These are phyloP conservation scores for Hypomecis punctinalis DNA, from an alignment of 2,888 invertebrate species.

Conservation along the genomic window DNA sequence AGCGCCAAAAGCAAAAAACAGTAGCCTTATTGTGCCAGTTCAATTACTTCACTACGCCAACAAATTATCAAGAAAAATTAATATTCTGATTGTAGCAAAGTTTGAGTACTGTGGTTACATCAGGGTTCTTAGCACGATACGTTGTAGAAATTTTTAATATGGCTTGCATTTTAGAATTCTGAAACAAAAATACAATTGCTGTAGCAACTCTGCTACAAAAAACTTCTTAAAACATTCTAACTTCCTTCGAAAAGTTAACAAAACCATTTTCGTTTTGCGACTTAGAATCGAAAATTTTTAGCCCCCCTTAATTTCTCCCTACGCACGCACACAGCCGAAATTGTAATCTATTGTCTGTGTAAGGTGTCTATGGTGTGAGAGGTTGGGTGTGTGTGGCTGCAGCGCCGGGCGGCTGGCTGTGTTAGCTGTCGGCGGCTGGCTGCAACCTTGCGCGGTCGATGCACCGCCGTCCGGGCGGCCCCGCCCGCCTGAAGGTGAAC, in stretches of 20 bases:
- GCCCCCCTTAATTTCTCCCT: conserved; percentile 1
- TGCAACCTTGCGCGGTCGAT: conserved; percentile 30
- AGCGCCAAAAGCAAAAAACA: no score
- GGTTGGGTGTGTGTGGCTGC: conserved; percentile 1
- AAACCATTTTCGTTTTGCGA: not conserved
- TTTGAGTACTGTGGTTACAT: no score
- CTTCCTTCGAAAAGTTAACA: not conserved
- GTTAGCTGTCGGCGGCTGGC: conserved; percentile 9
- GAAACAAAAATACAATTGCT: no score
- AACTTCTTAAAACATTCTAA: not conserved
- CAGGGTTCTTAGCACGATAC: no score
- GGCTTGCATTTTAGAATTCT: no score
- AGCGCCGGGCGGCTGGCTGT: conserved; percentile 16
- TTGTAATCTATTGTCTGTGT: conserved; percentile 19
- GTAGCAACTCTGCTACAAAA: no score
- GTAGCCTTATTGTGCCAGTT: no score
- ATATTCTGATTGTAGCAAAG: no score
- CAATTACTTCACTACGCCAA: no score
- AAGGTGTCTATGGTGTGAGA: conserved; percentile 11
- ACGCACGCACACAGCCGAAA: conserved; percentile 15
- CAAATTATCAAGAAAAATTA: no score
- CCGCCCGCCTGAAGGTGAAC: conserved; percentile 16
- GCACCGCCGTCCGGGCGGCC: conserved; percentile 22
- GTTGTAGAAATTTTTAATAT: not conserved
- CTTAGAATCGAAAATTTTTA: conserved; percentile 6